Percentiles rank a stretch among this genome's conserved stretches.
Conservation (phyloP, 2,113 vertebrate species). For the Barbus barbus region DNA sequence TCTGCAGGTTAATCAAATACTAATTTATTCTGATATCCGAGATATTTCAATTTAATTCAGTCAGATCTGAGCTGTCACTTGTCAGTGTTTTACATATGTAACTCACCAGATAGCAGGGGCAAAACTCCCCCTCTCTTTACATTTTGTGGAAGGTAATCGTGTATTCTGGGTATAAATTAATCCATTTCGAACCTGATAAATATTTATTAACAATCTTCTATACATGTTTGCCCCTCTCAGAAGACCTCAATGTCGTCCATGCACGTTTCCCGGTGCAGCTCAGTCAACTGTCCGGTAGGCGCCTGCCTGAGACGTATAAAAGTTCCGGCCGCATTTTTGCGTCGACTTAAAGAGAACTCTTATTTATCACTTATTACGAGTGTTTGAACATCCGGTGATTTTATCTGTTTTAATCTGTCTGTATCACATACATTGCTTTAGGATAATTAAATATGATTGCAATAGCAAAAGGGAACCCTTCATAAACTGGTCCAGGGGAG, state of each 20-base stretch:
- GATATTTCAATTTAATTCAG: not conserved
- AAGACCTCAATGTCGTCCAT: constrained; percentile 59
- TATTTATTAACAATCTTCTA: constrained; percentile 50
- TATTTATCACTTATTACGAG: not conserved
- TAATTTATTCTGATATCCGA: not conserved
- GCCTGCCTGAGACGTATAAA: not conserved
- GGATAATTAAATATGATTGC: not conserved
- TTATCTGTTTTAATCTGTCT: not conserved
- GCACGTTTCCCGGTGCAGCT: constrained; percentile 35
- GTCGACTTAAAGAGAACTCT: too few species aligned
- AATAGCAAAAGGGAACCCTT: not conserved
- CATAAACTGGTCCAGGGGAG: not conserved
- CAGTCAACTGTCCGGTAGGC: constrained; percentile 28
- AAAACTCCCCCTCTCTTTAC: constrained; percentile 20
- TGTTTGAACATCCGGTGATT: not conserved
- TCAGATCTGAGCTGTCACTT: not conserved
- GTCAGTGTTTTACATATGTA: not conserved
- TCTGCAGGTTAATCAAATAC: not conserved
- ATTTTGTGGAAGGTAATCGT: constrained; percentile 41
- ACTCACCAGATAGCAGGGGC: constrained; percentile 63
- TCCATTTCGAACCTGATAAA: constrained; percentile 39
- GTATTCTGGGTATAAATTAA: constrained; percentile 23
- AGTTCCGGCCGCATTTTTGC: constrained; percentile 30
- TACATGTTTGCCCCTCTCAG: constrained; percentile 63
- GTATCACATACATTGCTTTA: not conserved